Percentiles rank a stretch among this genome's conserved stretches.
phyloP scores from a whole-genome alignment of 1,140 invertebrate genomes.

The Trachelipus rathkii region DNA sequence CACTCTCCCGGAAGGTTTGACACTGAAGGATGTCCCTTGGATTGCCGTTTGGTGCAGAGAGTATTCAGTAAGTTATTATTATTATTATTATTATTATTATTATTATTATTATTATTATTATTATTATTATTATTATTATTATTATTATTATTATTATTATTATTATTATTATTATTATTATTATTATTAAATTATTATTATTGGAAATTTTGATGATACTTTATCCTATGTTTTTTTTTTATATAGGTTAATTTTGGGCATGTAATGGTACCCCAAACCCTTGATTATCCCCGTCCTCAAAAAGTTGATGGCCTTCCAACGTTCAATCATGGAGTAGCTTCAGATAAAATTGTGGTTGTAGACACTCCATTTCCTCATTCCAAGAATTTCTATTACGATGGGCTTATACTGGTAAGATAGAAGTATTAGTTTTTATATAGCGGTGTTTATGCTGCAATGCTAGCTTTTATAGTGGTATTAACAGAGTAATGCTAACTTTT shows the following conservation, averaged over 20 bases:
- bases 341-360: constrained; percentile 49
- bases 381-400: constrained; percentile 51
- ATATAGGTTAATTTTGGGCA: constrained; percentile 85
- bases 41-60: constrained; percentile 87
- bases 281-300: constrained; percentile 77
- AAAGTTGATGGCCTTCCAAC: constrained; percentile 64
- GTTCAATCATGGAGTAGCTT: constrained; percentile 76
- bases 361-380: constrained; percentile 51
- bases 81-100: too few species aligned
- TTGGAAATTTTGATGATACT: too few species aligned
- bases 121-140: too few species aligned
- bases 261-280: constrained; percentile 67
- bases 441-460: too few species aligned
- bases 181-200: too few species aligned
- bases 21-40: constrained; percentile 74
- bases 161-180: too few species aligned
- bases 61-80: constrained; percentile 63
- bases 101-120: too few species aligned
- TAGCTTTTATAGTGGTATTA: too few species aligned
- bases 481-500: too few species aligned
- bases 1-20: constrained; percentile 78
- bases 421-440: too few species aligned
- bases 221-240: too few species aligned
- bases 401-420: constrained; percentile 28
- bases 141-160: too few species aligned